Percentiles rank a stretch among this genome's conserved stretches.
Evolutionary conservation across 2,797 vertebrate species (phyloP).

Genomic region (Cynopterus sphinx): DNA sequence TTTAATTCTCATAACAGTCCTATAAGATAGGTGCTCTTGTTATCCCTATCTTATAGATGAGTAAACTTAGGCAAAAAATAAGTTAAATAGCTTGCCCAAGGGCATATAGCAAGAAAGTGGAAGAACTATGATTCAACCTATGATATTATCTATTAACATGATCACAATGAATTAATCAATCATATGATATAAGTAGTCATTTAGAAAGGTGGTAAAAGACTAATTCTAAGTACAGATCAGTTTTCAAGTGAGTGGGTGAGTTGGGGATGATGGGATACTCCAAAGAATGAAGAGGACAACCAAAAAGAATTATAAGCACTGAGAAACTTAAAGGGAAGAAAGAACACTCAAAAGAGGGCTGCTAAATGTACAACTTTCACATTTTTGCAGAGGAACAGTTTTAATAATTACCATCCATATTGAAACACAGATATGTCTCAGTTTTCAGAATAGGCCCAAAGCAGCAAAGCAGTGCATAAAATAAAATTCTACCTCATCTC

Average conservation of each 20-base stretch:
- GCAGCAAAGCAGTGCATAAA: background rate
- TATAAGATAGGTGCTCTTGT: background rate
- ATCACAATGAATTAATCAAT: background rate
- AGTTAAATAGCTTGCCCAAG: background rate
- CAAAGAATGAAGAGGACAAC: background rate
- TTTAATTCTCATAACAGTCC: background rate
- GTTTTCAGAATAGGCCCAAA: background rate
- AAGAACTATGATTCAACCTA: background rate
- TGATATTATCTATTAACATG: background rate
- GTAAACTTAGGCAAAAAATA: conserved; percentile 21
- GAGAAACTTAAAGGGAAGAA: background rate
- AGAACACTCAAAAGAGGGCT: background rate
- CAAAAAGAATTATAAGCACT: background rate
- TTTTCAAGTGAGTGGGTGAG: background rate
- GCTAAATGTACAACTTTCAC: background rate
- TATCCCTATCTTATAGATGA: background rate
- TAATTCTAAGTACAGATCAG: background rate
- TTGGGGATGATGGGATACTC: background rate
- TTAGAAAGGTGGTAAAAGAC: conserved; percentile 30
- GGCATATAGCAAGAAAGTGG: background rate
- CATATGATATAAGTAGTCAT: background rate
- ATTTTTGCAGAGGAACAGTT: background rate
- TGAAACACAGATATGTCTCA: background rate
- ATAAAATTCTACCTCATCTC: background rate
- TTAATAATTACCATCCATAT: background rate